Evolutionary conservation across 1,140 invertebrate genomes (phyloP), one percentile per base, ranked within the genome.

Genomic region (Centruroides vittatus): DNA sequence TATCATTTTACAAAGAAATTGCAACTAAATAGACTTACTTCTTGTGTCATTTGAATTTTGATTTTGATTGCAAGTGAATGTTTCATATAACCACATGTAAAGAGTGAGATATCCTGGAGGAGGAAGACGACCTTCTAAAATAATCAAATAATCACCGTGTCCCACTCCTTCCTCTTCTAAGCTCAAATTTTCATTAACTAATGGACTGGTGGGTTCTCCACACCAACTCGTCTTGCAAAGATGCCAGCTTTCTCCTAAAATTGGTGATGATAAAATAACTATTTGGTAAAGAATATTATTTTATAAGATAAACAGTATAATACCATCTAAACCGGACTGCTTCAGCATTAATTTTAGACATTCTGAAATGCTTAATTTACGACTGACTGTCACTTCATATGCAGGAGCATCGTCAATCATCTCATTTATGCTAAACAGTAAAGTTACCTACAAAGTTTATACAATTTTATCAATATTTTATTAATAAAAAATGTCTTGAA

Each of bases 211-310:
- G 34, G 58, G 55, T 35, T 64, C 62, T 34, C 62, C 62, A 57
- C 55, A 58, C 62, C 59, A 61, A 58, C 57, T 64, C 5, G 56
- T 64, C 58, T 61, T 60, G 5, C 51, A 23, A 13, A 64, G 52
- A 55, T 64, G 59, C 62, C 62, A 64, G 3, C 55, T 34, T 61
- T 64, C 62, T 12, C 62, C 62, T 64, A 23, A 0, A 59, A 52
- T 13, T 34, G 7, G n/a, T 7, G 46, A 36, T 46, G n/a, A 47
- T 58, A 23, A 9, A 23, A 8, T 4, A 48, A 13, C 5, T 10
- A 55, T 35, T 6, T 55, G 5, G 35, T 10, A n/a, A 49, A 49
- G 48, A 49, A n/a, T 9, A 49, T 9, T 49, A 49, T 9, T 1
- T 10, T 10, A 49, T 10, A n/a, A 9, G 8, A 52, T 13, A 52